phyloP scores from a whole-genome alignment of 2,113 vertebrate species.

The Vulpes ferrilata region DNA sequence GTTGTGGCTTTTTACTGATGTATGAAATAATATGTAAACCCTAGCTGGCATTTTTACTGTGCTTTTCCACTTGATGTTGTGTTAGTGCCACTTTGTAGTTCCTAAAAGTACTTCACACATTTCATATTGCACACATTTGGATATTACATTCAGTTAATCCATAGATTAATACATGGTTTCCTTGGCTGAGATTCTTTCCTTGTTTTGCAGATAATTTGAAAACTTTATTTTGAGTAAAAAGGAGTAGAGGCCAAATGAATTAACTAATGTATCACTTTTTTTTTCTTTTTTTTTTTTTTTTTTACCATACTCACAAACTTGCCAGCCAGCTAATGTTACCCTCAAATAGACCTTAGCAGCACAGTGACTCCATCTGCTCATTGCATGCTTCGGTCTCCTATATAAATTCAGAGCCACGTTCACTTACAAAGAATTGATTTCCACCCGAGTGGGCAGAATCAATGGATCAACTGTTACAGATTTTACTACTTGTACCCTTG shows the following conservation, averaged over 20 bases:
- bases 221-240: background rate
- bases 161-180: background rate
- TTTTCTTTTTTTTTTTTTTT: background rate
- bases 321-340: background rate
- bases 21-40: background rate
- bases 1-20: background rate
- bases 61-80: background rate
- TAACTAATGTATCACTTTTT: background rate
- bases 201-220: background rate
- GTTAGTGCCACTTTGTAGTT: background rate
- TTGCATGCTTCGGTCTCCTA: background rate
- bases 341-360: background rate
- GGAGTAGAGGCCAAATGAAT: background rate
- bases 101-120: background rate
- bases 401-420: slow-evolving; percentile 9
- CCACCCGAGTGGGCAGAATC: background rate
- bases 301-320: background rate
- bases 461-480: slow-evolving; percentile 51
- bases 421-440: slow-evolving; percentile 60
- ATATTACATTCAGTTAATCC: background rate
- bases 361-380: background rate
- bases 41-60: background rate
- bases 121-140: background rate
- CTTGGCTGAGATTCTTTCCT: background rate
- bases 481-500: background rate